Evolutionary conservation across 1,140 invertebrate species (phyloP).

Genomic region (Drosophila kepulauana): DNA sequence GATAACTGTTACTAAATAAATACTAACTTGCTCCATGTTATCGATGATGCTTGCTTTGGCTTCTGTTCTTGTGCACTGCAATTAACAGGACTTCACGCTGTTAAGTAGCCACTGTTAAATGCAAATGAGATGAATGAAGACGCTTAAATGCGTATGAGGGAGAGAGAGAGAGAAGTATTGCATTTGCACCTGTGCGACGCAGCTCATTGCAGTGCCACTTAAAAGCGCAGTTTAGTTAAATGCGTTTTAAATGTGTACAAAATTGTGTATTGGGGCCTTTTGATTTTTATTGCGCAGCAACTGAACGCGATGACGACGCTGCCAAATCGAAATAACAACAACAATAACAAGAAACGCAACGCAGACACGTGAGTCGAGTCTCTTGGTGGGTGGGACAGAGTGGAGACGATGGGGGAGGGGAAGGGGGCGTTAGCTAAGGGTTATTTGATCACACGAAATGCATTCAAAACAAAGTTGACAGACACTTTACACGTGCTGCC

Average conservation of each 20-base stretch:
- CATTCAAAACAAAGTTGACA: conserved; percentile 25
- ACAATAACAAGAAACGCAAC: background rate
- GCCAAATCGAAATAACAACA: conserved; percentile 42
- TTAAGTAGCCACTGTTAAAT: no score
- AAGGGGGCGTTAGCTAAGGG: background rate
- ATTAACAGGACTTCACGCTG: no score
- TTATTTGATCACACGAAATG: conserved; percentile 31
- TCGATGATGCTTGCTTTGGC: no score
- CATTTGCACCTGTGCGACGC: background rate
- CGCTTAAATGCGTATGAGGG: no score
- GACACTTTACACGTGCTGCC: conserved; percentile 43
- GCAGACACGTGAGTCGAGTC: conserved; percentile 31
- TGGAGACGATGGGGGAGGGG: background rate
- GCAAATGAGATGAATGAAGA: no score
- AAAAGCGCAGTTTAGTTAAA: conserved; percentile 44
- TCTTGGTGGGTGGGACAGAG: conserved; percentile 1
- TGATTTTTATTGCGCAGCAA: conserved; percentile 43
- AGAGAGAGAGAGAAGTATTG: background rate
- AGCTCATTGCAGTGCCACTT: background rate
- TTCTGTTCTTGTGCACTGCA: no score
- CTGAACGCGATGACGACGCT: conserved; percentile 31
- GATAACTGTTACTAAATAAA: no score
- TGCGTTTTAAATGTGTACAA: conserved; percentile 38
- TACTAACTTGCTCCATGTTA: no score
- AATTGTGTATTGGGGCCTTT: conserved; percentile 17